Evolutionary conservation across 2,888 invertebrate genomes (phyloP), one percentile per base, ranked within the genome.

Genomic region (Xiphydria camelus): DNA sequence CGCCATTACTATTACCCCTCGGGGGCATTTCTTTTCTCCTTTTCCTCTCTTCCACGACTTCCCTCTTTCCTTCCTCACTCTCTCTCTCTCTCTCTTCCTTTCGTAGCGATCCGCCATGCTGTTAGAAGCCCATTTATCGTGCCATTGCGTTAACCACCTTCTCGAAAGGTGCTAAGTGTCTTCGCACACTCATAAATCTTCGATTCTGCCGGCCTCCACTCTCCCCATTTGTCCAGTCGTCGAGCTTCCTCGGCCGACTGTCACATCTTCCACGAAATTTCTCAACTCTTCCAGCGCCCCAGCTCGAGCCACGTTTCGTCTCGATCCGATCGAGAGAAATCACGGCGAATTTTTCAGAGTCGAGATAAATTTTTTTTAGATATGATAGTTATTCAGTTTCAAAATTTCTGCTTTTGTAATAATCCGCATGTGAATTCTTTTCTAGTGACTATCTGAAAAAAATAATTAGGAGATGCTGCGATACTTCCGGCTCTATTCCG

Each of bases 131-230:
- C 62, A 64, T 69, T 69, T 66, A 66, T 69, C 65, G 55, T 64
- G 53, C 53, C 60, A 52, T 57, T 47, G 52, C 59, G 63, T 69
- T 69, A 68, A 68, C 66, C 59, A 68, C 57, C 65, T 65, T 66
- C 59, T 60, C 58, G 54, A 53, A 54, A 64, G 51, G 60, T 64
- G 69, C 59, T 70, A 69, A 69, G 60, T 65, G 67, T 59, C 57
- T 65, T 49, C 42, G 64, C 57, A 66, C 51, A 68, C 70, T 70
- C 69, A 64, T 69, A 70, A 69, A 69, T 70, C 69, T 70, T 63
- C 49, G 44, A 47, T 51, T 56, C 52, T 49, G 25, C 39, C 43
- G 17, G 25, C 23, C n/a, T 0, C 37, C 26, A 18, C 35, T 18
- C 45, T 26, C 43, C 41, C 38, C n/a, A 39, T 22, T 35, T 35